Base-by-base conservation (phyloP, 2,888 invertebrate genomes). In the Mamestra brassicae region DNA sequence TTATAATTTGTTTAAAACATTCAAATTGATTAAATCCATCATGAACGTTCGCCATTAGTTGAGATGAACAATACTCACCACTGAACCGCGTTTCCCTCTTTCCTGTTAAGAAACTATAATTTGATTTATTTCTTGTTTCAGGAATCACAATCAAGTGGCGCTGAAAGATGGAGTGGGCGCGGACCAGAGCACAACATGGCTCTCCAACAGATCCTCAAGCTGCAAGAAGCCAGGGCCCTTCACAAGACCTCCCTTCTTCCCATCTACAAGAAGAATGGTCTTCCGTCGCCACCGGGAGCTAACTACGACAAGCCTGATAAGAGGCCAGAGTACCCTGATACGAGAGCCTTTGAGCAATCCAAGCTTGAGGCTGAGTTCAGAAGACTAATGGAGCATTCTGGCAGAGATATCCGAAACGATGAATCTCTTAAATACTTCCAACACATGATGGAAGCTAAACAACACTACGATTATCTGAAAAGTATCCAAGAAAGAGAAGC, bases 141-240 rank as follows among this genome's bases (percentile, higher is more conserved):
- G 98, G 98, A 98, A 97, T 97, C 98, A 89, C 97, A 98, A 95
- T 98, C 98, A 89, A 97, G 97, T 93, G 97, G 98, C 91, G 97
- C 98, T 95, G 98, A 98, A 97, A 97, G 98, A 97, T 99, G 99
- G 99, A 98, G 97, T 90, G 98, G 98, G 92, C 98, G 98, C 93
- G 98, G 98, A 89, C 98, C 99, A 93, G 99, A 99, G 96, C 99
- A 99, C 97, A 98, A 98, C 92, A 97, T 99, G 96, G 98, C 99
- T 87, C 97, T 99, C 86, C 98, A 99, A 94, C 99, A 99, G 96
- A 99, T 99, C 94, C 97, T 99, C 89, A 97, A 98, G 89, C 98
- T 99, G 90, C 98, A 98, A 90, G 98, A 98, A 97, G 99, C 99
- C 80, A 97, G 98, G 93, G 98, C 98, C 88, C 91, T 95, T 17